Base-by-base conservation (phyloP, 2,113 vertebrate species). In the Alces alces region DNA sequence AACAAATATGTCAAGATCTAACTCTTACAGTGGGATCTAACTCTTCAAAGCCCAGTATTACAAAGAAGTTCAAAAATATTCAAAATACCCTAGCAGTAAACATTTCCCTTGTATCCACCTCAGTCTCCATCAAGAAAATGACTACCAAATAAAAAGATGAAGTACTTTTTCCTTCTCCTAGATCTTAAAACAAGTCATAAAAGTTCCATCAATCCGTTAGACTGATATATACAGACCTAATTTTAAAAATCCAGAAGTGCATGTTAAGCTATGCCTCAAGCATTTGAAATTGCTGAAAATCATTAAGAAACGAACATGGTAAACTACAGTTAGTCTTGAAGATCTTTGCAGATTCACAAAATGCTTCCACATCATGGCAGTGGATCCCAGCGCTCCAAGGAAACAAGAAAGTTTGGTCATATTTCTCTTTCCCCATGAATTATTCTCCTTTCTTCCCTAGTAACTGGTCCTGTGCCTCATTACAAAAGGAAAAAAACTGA, bases 251-350 rank as follows among this genome's bases (percentile, higher is more conserved):
- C 23, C 57, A 82, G 39, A 94, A 61, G 30, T 50, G 6, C 23
- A 85, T 28, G 28, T 28, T 70, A 89, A 93, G 17, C 23, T 93
- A 91, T 82, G 76, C 60, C 58, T 95, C 45, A 91, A 84, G 92
- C 94, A 94, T 94, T 91, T 89, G 23, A 89, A 96, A 89, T 87
- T 82, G 25, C 47, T 82, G 92, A 93, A 96, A 97, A 93, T 80
- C 94, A 94, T 85, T 93, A 92, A 60, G n/a, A 96, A 96, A 97
- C 87, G 64, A 89, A 88, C n/a, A 30, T 47, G 50, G 54, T 89
- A 93, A 82, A 89, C 28, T 89, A 76, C 2, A 92, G 30, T 86
- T 82, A 19, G 33, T 73, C 82, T 95, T 86, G 7, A 95, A 95
- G 6, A 95, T 96, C 50, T 92, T 93, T 89, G 39, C 15, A 84